A percentile compares a stretch with the other conserved stretches of the same genome.
phyloP scores from a whole-genome alignment of 2,888 invertebrate species.

The Caradrina kadenii region DNA sequence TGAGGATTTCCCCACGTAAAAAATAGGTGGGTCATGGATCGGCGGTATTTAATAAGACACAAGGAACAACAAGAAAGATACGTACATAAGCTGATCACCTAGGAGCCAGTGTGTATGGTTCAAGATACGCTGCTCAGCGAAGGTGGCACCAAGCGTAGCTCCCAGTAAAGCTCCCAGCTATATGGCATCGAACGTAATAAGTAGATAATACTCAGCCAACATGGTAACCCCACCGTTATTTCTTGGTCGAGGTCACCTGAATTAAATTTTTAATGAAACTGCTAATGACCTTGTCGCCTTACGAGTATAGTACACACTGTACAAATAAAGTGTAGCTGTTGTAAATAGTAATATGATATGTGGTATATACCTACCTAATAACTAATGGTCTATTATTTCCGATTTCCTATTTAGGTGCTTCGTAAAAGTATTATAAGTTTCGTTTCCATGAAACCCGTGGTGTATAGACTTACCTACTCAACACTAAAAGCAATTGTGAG shows the following conservation, averaged over 20 bases:
- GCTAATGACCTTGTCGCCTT: constrained; percentile 37
- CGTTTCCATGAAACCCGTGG: background rate
- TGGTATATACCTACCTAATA: background rate
- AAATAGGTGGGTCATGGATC: too few species aligned
- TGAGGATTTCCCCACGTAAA: too few species aligned
- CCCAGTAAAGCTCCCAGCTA: background rate
- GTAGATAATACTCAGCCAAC: constrained; percentile 27
- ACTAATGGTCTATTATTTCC: constrained; percentile 25
- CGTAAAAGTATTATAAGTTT: constrained; percentile 6
- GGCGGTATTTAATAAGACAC: too few species aligned
- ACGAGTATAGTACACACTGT: constrained; percentile 4
- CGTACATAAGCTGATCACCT: too few species aligned
- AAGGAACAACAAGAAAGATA: too few species aligned
- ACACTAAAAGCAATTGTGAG: too few species aligned
- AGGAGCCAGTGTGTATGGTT: too few species aligned
- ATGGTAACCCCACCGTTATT: constrained; percentile 29
- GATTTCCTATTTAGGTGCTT: background rate
- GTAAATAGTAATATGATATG: constrained; percentile 35
- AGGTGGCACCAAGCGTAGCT: too few species aligned
- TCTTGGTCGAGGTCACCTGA: constrained; percentile 30
- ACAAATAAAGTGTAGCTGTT: constrained; percentile 14
- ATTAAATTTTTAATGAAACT: constrained; percentile 50
- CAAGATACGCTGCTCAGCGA: too few species aligned
- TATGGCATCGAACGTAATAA: background rate
- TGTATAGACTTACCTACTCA: background rate